Evolutionary conservation across 1,140 invertebrate genomes (phyloP), one percentile per base, ranked within the genome.

Genomic region (Listronotus bonariensis): DNA sequence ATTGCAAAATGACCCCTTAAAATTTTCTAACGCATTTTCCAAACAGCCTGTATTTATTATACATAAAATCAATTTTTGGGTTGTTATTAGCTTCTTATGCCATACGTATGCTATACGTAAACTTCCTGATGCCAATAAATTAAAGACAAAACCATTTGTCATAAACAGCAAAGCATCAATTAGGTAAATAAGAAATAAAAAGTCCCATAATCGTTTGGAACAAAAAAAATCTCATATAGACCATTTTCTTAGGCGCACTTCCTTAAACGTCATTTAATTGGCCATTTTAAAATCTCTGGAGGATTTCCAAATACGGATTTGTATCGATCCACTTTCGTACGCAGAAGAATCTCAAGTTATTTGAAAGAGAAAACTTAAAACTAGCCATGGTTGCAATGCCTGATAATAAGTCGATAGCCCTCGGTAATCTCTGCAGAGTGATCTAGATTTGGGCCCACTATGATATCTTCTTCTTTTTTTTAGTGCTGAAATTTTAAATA

Each of bases 141-240:
- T 41, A 11, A 12, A 41, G 38, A 3, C 10, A 11, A 41, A 12
- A 41, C 10, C 17, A 17, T 52, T 61, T 18, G 58, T 61, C 58
- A 61, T 61, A 61, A 61, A 51, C 42, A 61, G 58, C 48, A 52
- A 61, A 26, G 20, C 58, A 61, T 64, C 61, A 64, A n/a, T 64
- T 64, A 64, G 61, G 61, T 64, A 64, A 64, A 64, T 64, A 64
- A 64, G 61, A 49, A 40, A 64, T 64, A 64, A 64, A n/a, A 64
- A 56, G 40, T 64, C 61, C 61, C 61, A 64, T 64, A 64, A 56
- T 49, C 18, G 61, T 64, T 42, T 49, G 11, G 43, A 14, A n/a
- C n/a, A n/a, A 62, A 64, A 64, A 64, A 56, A 26, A 49, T n/a
- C 31, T 42, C 42, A 32, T 49, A 55, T 36, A 38, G 45, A 32